Conservation (phyloP, 2,797 vertebrate genomes). For the Sebastiscus tertius region DNA sequence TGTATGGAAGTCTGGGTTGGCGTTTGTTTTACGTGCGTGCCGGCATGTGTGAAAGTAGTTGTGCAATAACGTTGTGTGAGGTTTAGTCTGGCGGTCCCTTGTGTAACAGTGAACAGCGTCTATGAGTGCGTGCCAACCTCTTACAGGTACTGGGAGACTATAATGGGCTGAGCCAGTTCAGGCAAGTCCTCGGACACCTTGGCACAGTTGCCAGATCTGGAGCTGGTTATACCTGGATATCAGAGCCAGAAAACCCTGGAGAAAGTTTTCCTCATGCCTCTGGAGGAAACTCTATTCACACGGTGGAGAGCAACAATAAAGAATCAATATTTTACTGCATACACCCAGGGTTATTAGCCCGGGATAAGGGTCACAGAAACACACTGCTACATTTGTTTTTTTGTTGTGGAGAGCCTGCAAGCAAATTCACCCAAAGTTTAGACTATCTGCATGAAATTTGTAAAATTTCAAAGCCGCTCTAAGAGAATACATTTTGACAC, state of each 20-base stretch:
- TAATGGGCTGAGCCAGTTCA: constrained; percentile 53
- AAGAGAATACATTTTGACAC: constrained; percentile 13
- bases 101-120: constrained; percentile 38
- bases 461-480: constrained; percentile 36
- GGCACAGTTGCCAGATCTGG: constrained; percentile 46
- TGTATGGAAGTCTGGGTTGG: constrained; percentile 8
- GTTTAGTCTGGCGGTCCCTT: constrained; percentile 28
- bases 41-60: constrained; percentile 42
- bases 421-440: constrained; percentile 7
- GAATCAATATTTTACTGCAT: constrained; percentile 43
- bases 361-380: constrained; percentile 13
- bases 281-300: constrained; percentile 33
- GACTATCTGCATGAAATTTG: background rate
- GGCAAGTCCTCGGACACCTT: constrained; percentile 65
- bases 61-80: constrained; percentile 56
- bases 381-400: constrained; percentile 41
- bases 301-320: constrained; percentile 23
- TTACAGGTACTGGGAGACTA: constrained; percentile 25
- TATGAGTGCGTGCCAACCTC: constrained; percentile 46
- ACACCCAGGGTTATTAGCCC: constrained; percentile 17
- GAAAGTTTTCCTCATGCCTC: constrained; percentile 37
- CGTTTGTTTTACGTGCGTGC: background rate
- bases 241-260: constrained; percentile 39
- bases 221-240: constrained; percentile 59
- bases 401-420: background rate